Evolutionary conservation across 2,113 vertebrate genomes (phyloP).

Genomic region (Lasiurus borealis): DNA sequence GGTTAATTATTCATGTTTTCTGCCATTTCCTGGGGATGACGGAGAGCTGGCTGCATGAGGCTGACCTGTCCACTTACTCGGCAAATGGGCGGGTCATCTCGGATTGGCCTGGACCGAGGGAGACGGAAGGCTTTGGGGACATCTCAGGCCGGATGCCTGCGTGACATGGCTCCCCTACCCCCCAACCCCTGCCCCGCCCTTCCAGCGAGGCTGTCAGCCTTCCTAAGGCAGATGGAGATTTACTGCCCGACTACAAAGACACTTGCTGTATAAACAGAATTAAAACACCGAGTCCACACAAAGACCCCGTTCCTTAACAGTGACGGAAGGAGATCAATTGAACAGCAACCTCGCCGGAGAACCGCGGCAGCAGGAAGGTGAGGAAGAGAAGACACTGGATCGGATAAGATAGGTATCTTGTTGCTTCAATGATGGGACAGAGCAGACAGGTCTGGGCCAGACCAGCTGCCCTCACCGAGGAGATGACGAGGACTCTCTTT

Average conservation of each 20-base stretch:
- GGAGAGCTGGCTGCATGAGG: background rate
- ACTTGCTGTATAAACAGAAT: background rate
- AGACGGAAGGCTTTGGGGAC: background rate
- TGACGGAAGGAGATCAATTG: constrained; percentile 18
- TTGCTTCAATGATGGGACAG: constrained; percentile 43
- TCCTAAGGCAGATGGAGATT: background rate
- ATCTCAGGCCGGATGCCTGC: accelerated
- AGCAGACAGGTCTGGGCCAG: constrained; percentile 35
- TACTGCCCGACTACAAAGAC: constrained; percentile 45
- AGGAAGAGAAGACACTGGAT: background rate
- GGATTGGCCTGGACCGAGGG: background rate
- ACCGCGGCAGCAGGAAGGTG: background rate
- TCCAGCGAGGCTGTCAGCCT: background rate
- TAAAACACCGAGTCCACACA: constrained; percentile 35
- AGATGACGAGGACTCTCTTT: constrained; percentile 59
- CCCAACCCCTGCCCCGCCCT: background rate
- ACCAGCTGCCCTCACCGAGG: background rate
- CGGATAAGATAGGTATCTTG: background rate
- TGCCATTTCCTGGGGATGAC: background rate
- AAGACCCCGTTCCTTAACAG: constrained; percentile 50
- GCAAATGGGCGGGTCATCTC: background rate
- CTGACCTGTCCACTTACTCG: accelerated
- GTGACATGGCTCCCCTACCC: background rate
- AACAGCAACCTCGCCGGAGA: background rate
- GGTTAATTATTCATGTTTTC: background rate